Evolutionary conservation across 64 coral and sea anemone genomes (phyloP).

Genomic region (Cladopsammia gracilis): DNA sequence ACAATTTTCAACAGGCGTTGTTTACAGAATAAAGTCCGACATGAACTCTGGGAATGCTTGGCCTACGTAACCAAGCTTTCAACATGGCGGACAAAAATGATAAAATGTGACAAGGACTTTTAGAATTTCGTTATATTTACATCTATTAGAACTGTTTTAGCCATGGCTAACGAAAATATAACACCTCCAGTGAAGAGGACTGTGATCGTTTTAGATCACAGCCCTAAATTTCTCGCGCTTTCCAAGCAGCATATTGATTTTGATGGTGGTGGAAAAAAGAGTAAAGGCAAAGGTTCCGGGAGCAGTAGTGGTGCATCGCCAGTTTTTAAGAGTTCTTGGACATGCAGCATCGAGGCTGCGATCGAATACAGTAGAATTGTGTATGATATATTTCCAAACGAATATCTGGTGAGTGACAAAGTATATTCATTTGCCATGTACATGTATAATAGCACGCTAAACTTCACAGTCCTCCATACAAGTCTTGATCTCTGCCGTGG

Average conservation of each 20-base stretch:
- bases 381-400: slow-evolving; percentile 94
- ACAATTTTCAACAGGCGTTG: too few species aligned
- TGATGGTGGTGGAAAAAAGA: slow-evolving; percentile 81
- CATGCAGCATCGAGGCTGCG: slow-evolving; percentile 91
- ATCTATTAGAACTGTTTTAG: not conserved
- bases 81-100: slow-evolving; percentile 4
- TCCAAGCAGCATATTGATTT: slow-evolving; percentile 97
- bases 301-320: slow-evolving; percentile 8
- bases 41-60: not conserved
- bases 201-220: slow-evolving; percentile 91
- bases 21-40: too few species aligned
- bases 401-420: slow-evolving; percentile 79
- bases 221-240: slow-evolving; percentile 67
- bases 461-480: too few species aligned
- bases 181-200: slow-evolving; percentile 65
- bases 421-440: too few species aligned
- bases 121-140: too few species aligned
- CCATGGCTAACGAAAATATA: not conserved
- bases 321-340: slow-evolving; percentile 94
- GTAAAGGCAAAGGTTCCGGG: slow-evolving; percentile 50
- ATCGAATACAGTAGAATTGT: slow-evolving; percentile 99
- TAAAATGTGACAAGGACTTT: not conserved
- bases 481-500: too few species aligned
- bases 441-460: too few species aligned
- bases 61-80: slow-evolving; percentile 1